Conservation (phyloP, 1,140 invertebrate species). For the Leptinotarsa defecta region DNA sequence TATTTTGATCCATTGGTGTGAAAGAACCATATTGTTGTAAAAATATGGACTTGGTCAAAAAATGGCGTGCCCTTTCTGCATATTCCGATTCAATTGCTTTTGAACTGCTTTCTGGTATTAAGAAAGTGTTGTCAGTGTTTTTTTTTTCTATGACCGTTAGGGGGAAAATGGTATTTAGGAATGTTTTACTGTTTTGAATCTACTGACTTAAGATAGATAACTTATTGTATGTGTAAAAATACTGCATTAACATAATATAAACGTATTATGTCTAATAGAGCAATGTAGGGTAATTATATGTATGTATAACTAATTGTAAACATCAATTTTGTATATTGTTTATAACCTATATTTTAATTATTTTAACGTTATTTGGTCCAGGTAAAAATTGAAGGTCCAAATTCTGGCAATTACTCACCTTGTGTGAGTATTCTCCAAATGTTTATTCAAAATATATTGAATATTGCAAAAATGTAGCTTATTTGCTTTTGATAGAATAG, state of each 20-base stretch:
- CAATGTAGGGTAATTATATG: conserved; percentile 8
- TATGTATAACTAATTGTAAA: neutral
- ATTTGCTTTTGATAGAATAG: conserved; percentile 6
- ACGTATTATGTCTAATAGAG: neutral
- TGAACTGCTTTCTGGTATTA: too few relatives aligned
- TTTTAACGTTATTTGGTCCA: neutral
- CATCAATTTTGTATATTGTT: neutral
- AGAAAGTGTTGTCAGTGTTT: too few relatives aligned
- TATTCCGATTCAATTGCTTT: too few relatives aligned
- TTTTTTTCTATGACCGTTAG: too few relatives aligned
- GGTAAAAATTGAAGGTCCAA: neutral
- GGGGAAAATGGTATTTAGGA: neutral
- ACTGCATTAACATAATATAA: conserved; percentile 1
- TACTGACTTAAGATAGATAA: conserved; percentile 2
- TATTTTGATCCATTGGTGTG: too few relatives aligned
- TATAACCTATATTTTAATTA: neutral
- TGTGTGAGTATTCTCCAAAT: neutral
- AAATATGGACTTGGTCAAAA: too few relatives aligned
- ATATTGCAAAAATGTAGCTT: neutral
- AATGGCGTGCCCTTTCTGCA: too few relatives aligned
- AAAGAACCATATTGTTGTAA: too few relatives aligned
- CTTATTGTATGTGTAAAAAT: neutral
- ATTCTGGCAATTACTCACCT: neutral
- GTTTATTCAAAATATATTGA: conserved; percentile 9
- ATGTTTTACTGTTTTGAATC: neutral